Evolutionary conservation across 2,888 invertebrate species (phyloP), one percentile per base, ranked within the genome.

Genomic region (Megastigmus dorsalis): DNA sequence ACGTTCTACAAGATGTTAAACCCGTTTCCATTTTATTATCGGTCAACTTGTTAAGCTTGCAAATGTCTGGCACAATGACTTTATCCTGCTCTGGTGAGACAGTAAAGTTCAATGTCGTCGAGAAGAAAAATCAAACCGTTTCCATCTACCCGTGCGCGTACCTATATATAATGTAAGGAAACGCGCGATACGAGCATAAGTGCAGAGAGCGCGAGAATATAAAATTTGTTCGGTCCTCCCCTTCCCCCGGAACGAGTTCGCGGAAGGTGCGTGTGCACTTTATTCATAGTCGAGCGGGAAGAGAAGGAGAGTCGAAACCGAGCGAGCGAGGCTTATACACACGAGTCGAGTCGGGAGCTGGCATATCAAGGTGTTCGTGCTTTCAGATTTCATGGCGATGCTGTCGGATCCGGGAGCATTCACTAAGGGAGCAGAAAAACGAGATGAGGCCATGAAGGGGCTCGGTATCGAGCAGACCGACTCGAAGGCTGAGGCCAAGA

Each of bases 351-450:
- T 5, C 23, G 45, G n/a, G n/a, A n/a, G n/a, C 20, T 10, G 23
- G 20, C 28, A 28, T 59, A 59, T 67, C 59, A 67, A 67, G 67
- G 54, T 67, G 67, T 38, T 43, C 45, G 48, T 74, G 62, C 74
- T 73, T 81, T 38, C 87, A 95, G 98, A 98, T 87, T 96, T 99
- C 89, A 99, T 99, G 95, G 97, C 97, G 69, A 97, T 97, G 38
- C 89, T 99, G 79, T 97, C 97, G 15, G 98, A 98, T 89, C 99
- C 99, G 0, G 91, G 96, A 68, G 97, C 95, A 50, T 93, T 92
- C 83, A 86, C 91, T 76, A 91, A 92, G 54, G 91, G 91, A 52
- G 91, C 91, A 77, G 92, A 92, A 81, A 92, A 92, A 78, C 89
- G 92, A 71, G 90, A 90, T 20, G 91, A 91, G 79, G 91, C 92